phyloP scores from a whole-genome alignment of 2,797 vertebrate genomes.

The Amblyraja radiata region DNA sequence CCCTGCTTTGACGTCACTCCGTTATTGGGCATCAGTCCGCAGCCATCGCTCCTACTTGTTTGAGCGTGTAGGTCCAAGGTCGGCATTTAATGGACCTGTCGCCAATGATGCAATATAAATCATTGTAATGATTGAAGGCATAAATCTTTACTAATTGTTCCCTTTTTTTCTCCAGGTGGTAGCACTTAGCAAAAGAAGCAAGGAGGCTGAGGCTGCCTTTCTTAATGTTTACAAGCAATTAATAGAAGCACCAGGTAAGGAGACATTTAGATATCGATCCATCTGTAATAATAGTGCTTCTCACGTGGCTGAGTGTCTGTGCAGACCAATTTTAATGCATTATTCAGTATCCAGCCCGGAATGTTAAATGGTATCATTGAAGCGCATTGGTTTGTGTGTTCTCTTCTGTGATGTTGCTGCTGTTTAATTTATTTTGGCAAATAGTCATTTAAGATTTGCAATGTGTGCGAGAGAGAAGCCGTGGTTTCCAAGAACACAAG shows the following conservation, averaged over 20 bases:
- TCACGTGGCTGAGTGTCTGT: constrained; percentile 12
- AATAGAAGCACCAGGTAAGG: constrained; percentile 90
- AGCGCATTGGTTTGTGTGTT: not conserved
- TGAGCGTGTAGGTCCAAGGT: not conserved
- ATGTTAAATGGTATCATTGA: constrained; percentile 1
- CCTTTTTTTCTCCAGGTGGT: constrained; percentile 68
- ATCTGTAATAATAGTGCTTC: constrained; percentile 15
- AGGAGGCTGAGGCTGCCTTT: constrained; percentile 93
- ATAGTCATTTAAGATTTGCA: not conserved
- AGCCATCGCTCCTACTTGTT: not conserved
- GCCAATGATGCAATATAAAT: constrained; percentile 15
- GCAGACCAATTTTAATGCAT: constrained; percentile 7
- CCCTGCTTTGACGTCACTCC: not conserved
- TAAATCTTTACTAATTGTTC: constrained; percentile 35
- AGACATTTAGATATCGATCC: constrained; percentile 41
- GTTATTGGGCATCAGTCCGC: not conserved
- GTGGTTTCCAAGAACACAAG: not conserved
- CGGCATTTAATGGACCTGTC: constrained; percentile 15
- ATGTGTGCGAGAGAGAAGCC: not conserved
- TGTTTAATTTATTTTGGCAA: not conserved
- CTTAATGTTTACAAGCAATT: constrained; percentile 91
- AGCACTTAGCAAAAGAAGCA: constrained; percentile 91
- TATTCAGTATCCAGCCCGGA: constrained; percentile 12
- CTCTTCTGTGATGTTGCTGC: not conserved
- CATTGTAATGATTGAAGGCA: constrained; percentile 5